Evolutionary conservation across 2,113 vertebrate genomes (phyloP).

Genomic region (Pavo muticus): DNA sequence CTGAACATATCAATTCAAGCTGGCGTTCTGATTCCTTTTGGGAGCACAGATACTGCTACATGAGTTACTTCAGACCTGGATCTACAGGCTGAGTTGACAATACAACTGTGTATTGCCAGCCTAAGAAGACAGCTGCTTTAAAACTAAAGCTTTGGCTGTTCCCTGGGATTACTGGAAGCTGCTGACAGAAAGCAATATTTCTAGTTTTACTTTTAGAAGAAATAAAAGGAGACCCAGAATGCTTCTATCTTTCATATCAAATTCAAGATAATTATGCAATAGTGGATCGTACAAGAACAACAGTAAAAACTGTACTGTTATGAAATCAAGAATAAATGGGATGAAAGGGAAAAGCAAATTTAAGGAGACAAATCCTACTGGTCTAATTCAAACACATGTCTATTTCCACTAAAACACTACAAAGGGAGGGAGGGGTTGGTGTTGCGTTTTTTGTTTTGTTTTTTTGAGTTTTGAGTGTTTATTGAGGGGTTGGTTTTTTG

Average conservation of each 20-base stretch:
- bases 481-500: not conserved
- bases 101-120: accelerated
- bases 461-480: too few species aligned
- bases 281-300: not conserved
- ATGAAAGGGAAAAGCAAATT: accelerated
- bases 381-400: not conserved
- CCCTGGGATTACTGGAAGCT: not conserved
- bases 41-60: not conserved
- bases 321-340: not conserved
- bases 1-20: not conserved
- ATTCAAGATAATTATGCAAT: not conserved
- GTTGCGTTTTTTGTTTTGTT: not conserved
- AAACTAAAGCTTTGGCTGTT: not conserved
- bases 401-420: not conserved
- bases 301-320: accelerated
- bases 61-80: not conserved
- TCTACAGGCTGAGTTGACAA: not conserved
- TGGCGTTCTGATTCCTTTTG: not conserved
- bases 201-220: not conserved
- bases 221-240: not conserved
- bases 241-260: not conserved
- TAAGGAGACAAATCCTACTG: not conserved
- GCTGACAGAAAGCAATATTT: not conserved
- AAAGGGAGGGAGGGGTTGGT: not conserved
- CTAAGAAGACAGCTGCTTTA: not conserved